A percentile compares a stretch with the other conserved stretches of the same genome.
phyloP scores from a whole-genome alignment of 2,113 vertebrate genomes.

The Brachionichthys hirsutus region DNA sequence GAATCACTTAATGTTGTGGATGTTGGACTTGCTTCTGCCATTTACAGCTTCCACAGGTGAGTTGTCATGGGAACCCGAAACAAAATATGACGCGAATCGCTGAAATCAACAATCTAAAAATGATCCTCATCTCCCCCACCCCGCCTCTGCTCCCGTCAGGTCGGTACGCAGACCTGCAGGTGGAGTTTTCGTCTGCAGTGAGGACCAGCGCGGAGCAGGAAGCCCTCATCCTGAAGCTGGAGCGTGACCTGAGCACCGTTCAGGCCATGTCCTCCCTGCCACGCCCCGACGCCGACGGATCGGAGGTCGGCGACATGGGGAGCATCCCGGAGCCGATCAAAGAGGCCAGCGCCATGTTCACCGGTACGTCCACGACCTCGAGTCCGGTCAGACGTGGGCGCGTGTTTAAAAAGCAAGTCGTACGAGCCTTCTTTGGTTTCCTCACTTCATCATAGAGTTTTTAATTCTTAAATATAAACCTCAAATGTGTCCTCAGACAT shows the following conservation, averaged over 20 bases:
- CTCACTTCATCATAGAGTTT: too few species aligned
- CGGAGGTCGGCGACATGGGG: conserved; percentile 76
- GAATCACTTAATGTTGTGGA: too few species aligned
- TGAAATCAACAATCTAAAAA: not conserved
- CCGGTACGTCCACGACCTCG: conserved; percentile 68
- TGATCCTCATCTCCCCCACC: too few species aligned
- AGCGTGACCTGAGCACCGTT: conserved; percentile 93
- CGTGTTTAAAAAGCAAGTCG: too few species aligned
- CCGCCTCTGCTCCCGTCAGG: conserved; percentile 71
- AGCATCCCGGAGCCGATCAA: conserved; percentile 92
- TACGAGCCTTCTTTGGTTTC: too few species aligned
- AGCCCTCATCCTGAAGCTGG: conserved; percentile 88
- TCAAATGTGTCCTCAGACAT: too few species aligned
- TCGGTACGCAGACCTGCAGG: conserved; percentile 86
- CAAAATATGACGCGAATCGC: not conserved
- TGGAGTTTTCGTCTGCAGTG: conserved; percentile 81
- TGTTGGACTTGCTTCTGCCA: too few species aligned
- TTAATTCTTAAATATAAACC: too few species aligned
- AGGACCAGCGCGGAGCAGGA: conserved; percentile 83
- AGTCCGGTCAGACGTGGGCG: too few species aligned
- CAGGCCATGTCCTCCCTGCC: conserved; percentile 81
- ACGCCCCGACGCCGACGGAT: conserved; percentile 85
- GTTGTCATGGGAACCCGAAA: conserved; percentile 9
- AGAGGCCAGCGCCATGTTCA: conserved; percentile 89
- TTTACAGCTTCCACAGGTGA: conserved; percentile 53